Base-by-base conservation (phyloP, 1,140 invertebrate genomes). In the Melipona quadrifasciata region DNA sequence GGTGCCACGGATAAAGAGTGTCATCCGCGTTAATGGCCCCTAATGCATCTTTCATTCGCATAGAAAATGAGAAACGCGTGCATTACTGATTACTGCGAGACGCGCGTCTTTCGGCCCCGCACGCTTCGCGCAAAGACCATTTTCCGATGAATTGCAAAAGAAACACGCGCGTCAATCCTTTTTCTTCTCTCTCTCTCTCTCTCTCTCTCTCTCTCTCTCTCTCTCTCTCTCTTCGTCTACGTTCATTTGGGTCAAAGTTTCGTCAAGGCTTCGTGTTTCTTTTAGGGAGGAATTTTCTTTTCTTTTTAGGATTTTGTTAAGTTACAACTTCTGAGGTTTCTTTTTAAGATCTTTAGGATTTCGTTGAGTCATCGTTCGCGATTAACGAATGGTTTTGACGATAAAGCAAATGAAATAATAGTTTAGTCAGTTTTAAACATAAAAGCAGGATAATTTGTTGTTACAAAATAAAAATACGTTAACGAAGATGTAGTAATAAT, bases 61-160 rank as follows among this genome's bases (percentile, higher is more conserved):
- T 34, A 73, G 68, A 67, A 84, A 80, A 80, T 65, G 67, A 73
- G 70, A 73, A 78, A 57, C 76, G 31, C 51, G 68, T 67, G 21
- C 77, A 84, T 84, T 55, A 80, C 77, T 84, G 82, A 84, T 84
- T 84, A 80, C 70, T 80, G 31, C 11, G 24, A 84, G 51, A 64
- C 58, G 27, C 55, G 31, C 61, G 65, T 21, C 64, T 78, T 83
- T 55, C n/a, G 55, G 47, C 17, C 3, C 8, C 53, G 27, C 24
- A 47, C 1, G 34, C 12, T 61, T 51, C 1, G 39, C 10, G 47
- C 58, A 39, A 64, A 74, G n/a, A 55, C 47, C 24, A 47, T n/a
- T 27, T 55, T 11, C 19, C 61, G 21, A 34, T n/a, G 73, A 58
- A 68, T 76, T 34, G 14, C 6, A 14, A 76, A 57, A 51, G 67